Base-by-base conservation (phyloP, 2,113 vertebrate genomes). In the Chaetura pelagica region DNA sequence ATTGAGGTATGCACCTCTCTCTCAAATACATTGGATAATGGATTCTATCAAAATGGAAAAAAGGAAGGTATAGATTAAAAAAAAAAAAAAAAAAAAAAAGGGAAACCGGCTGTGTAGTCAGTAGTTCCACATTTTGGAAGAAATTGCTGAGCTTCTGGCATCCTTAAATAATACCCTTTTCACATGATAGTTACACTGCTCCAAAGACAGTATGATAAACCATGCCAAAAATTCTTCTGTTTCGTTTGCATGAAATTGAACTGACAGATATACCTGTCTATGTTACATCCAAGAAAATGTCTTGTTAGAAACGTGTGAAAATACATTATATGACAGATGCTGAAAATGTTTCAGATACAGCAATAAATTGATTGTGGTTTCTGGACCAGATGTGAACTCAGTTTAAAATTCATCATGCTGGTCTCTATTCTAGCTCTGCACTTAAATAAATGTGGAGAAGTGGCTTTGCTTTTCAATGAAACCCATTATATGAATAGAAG, bases 231-330 rank as follows among this genome's bases (percentile, higher is more conserved):
- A 93, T 96, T 97, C 97, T 97, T 97, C 95, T 97, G 87, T 97
- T 98, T 97, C 38, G 12, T 97, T 98, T 97, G 97, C 92, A 96
- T 97, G 96, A 97, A 97, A 96, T 95, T 96, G 97, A 97, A 97
- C 92, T 95, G 97, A 97, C 97, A 98, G 97, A 96, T 97, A 97
- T 97, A 98, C 98, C 98, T 98, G 97, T 97, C 97, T 98, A 93
- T 96, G 95, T 93, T 84, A 75, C n/a, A 81, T 97, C 98, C 98
- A 98, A 98, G 96, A 98, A 98, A 97, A 97, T 35, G 96, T 97
- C 97, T 96, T 96, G 90, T 96, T 98, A 97, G 98, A 97, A 97
- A 98, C 42, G 96, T 98, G 97, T 97, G 96, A 98, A 98, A 98
- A 98, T 97, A 97, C 95, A 97, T 97, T 97, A 97, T 96, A 96